Evolutionary conservation across 2,888 invertebrate species (phyloP).

Genomic region (Catocala sponsa): DNA sequence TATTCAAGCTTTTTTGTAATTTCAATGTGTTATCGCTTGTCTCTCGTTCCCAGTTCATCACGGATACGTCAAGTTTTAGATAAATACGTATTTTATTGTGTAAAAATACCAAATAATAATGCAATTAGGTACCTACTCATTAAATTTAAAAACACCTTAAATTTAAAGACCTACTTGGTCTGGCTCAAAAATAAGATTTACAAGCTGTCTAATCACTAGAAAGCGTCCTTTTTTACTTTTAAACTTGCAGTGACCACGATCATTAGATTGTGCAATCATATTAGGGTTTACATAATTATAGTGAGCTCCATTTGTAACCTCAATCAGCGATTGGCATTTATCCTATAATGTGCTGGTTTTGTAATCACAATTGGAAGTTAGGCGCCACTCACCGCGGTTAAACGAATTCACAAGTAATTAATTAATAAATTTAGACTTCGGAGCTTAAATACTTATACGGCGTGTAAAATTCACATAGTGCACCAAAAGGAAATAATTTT

Average conservation of each 20-base stretch:
- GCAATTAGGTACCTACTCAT: constrained; percentile 18
- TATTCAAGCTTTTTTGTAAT: too few species aligned
- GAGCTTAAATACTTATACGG: too few species aligned
- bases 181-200: constrained; percentile 25
- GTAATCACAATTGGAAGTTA: constrained; percentile 6
- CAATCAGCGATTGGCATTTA: constrained; percentile 18
- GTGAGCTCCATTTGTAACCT: constrained; percentile 25
- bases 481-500: too few species aligned
- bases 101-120: constrained; percentile 20
- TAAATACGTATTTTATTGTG: constrained; percentile 19
- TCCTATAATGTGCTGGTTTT: constrained; percentile 4
- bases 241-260: constrained; percentile 11
- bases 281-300: constrained; percentile 38
- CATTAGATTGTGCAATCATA: constrained; percentile 30
- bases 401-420: too few species aligned
- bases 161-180: constrained; percentile 1
- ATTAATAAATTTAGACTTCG: too few species aligned
- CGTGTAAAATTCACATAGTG: too few species aligned
- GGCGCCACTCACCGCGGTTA: neutral
- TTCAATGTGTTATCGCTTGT: too few species aligned
- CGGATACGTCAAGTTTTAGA: neutral
- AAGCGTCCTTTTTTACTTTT: constrained; percentile 26
- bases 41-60: too few species aligned
- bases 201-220: constrained; percentile 29
- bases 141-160: neutral